These are phyloP conservation scores for Acanthornis magna DNA, from an alignment of 2,797 vertebrate genomes.

Conservation along the genomic window DNA sequence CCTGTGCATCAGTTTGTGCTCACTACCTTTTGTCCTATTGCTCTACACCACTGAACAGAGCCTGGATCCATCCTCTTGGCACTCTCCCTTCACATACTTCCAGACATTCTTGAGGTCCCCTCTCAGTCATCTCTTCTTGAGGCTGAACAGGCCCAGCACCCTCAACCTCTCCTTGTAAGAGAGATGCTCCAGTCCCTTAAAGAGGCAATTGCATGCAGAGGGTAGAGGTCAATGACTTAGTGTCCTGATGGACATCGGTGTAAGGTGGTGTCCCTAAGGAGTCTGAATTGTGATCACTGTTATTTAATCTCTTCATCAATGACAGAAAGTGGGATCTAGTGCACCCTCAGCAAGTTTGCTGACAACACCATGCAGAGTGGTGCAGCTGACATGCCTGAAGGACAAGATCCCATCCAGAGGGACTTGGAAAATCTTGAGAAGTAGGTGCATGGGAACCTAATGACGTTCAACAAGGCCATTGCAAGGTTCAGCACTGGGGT, in stretches of 20 bases:
- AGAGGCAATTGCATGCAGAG: not conserved
- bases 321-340: not conserved
- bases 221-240: not conserved
- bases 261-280: not conserved
- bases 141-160: not conserved
- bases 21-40: not conserved
- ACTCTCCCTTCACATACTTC: no score
- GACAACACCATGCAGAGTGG: not conserved
- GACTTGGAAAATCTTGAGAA: not conserved
- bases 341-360: not conserved
- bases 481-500: not conserved
- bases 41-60: not conserved
- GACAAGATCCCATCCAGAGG: not conserved
- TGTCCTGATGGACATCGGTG: not conserved
- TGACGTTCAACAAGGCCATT: not conserved
- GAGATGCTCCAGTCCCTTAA: not conserved
- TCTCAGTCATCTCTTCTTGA: not conserved
- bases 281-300: not conserved
- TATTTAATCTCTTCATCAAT: not conserved
- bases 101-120: not conserved
- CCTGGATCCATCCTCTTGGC: not conserved
- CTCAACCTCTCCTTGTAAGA: not conserved
- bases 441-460: not conserved
- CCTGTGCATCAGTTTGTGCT: not conserved
- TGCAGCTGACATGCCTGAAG: not conserved